These are phyloP conservation scores for Eilema sororculum DNA, from an alignment of 2,888 invertebrate species.

Conservation along the genomic window DNA sequence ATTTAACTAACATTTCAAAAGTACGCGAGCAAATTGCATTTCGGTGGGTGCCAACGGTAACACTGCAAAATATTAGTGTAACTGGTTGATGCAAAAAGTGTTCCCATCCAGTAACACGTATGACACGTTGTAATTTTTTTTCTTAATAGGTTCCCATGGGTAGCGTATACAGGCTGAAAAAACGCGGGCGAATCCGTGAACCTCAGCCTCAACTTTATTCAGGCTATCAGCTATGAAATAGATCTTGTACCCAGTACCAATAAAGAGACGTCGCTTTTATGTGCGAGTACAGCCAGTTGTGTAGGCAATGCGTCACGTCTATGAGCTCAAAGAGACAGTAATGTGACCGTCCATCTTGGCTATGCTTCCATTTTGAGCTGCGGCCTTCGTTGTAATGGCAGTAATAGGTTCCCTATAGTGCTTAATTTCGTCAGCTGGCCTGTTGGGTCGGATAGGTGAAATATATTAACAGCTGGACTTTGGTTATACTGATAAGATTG, in stretches of 20 bases:
- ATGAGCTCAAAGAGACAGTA: slow-evolving; percentile 2
- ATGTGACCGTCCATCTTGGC: slow-evolving; percentile 1
- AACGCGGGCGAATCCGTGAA: too few species aligned
- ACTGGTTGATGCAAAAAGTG: too few species aligned
- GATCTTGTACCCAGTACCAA: neutral
- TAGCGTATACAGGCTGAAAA: too few species aligned
- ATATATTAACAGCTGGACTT: neutral
- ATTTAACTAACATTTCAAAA: too few species aligned
- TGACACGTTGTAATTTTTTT: too few species aligned
- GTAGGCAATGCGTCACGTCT: neutral
- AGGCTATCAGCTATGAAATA: neutral
- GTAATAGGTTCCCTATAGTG: neutral
- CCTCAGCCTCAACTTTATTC: neutral
- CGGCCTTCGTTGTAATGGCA: neutral
- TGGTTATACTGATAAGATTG: neutral
- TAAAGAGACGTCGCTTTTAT: neutral
- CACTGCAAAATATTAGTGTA: too few species aligned
- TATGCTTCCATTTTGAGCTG: neutral
- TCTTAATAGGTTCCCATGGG: too few species aligned
- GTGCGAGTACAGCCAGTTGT: neutral
- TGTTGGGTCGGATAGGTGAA: neutral
- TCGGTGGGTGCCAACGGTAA: too few species aligned
- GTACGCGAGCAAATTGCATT: too few species aligned
- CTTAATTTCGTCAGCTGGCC: neutral
- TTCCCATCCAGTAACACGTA: too few species aligned